Percentiles rank a stretch among this genome's conserved stretches.
Evolutionary conservation across 2,888 invertebrate species (phyloP).

Genomic region (Sialis lutaria): DNA sequence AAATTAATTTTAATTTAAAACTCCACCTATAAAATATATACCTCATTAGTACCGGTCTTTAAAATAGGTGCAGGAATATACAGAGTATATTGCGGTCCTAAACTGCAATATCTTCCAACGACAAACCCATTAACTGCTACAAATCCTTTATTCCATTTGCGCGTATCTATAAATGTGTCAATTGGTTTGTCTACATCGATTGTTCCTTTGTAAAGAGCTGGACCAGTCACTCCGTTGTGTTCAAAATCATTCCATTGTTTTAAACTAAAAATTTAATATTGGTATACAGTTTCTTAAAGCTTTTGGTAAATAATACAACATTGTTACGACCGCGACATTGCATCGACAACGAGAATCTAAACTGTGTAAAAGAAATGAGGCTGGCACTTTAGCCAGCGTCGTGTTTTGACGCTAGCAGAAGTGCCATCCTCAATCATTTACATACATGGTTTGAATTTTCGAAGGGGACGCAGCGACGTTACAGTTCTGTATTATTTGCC

Average conservation of each 20-base stretch:
- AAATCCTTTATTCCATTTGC: constrained; percentile 72
- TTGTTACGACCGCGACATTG: too few relatives aligned
- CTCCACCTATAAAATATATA: background rate
- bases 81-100: constrained; percentile 67
- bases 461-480: too few relatives aligned
- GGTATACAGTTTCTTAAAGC: too few relatives aligned
- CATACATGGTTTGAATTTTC: too few relatives aligned
- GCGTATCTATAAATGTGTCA: constrained; percentile 64
- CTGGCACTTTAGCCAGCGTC: too few relatives aligned
- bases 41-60: constrained; percentile 26
- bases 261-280: background rate
- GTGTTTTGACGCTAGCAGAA: too few relatives aligned
- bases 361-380: too few relatives aligned
- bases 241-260: background rate
- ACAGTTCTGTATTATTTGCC: too few relatives aligned
- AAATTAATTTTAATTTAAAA: background rate
- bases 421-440: too few relatives aligned
- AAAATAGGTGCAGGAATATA: constrained; percentile 68
- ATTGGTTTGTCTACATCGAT: constrained; percentile 30
- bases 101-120: constrained; percentile 70
- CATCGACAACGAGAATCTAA: too few relatives aligned
- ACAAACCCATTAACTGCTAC: constrained; percentile 74
- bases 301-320: too few relatives aligned
- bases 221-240: constrained; percentile 20
- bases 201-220: constrained; percentile 34